phyloP scores from a whole-genome alignment of 2,113 vertebrate genomes.

The Thymallus thymallus region DNA sequence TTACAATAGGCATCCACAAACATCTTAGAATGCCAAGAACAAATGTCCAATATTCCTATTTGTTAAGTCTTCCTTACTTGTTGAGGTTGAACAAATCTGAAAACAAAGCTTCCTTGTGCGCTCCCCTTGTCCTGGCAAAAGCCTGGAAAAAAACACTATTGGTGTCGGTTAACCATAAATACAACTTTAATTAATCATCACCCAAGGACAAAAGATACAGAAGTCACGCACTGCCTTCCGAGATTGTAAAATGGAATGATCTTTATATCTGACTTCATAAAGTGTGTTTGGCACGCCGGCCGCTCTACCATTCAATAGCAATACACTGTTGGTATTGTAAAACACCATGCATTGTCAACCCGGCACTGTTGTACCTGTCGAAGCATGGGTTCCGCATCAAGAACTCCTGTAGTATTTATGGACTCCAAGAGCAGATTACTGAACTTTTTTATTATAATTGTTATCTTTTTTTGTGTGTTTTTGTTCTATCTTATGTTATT shows the following conservation, averaged over 20 bases:
- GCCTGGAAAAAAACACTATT: not conserved
- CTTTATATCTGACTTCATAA: not conserved
- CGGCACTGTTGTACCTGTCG: not conserved
- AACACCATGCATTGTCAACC: not conserved
- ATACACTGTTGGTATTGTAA: not conserved
- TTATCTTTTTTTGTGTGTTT: too few species aligned
- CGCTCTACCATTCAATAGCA: not conserved
- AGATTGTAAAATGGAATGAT: conserved; percentile 38
- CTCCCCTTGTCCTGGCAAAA: not conserved
- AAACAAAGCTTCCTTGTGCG: not conserved
- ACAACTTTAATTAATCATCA: conserved; percentile 71
- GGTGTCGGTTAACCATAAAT: conserved; percentile 45
- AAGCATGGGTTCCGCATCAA: not conserved
- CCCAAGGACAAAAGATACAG: conserved; percentile 51
- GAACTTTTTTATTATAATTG: not conserved
- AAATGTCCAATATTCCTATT: not conserved
- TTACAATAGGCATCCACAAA: not conserved
- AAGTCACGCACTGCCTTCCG: conserved; percentile 13
- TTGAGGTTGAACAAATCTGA: not conserved
- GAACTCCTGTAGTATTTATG: not conserved
- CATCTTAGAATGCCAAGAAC: not conserved
- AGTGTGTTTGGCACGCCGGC: too few species aligned
- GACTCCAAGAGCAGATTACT: not conserved
- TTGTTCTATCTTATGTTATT: too few species aligned
- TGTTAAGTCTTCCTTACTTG: not conserved